Conservation (phyloP, 2,888 invertebrate species). For the Pterostichus niger region DNA sequence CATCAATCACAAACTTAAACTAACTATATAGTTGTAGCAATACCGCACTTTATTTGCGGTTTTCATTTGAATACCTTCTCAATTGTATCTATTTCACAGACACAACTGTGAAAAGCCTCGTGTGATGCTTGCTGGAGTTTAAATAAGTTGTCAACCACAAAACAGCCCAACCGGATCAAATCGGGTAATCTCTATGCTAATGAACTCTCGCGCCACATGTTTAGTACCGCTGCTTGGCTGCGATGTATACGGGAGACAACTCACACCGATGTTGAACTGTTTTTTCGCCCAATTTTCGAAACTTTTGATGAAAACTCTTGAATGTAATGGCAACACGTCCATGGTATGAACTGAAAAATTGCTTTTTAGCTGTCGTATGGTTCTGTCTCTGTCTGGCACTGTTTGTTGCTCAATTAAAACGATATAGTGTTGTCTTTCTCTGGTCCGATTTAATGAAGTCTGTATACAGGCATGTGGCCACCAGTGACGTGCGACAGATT, state of each 20-base stretch:
- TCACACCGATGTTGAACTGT: slow-evolving; percentile 18
- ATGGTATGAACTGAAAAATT: slow-evolving; percentile 51
- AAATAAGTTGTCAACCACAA: slow-evolving; percentile 63
- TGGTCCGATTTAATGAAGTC: slow-evolving; percentile 63
- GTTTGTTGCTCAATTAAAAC: slow-evolving; percentile 65
- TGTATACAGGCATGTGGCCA: slow-evolving; percentile 60
- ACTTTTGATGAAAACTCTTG: slow-evolving; percentile 19
- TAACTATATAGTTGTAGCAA: not conserved
- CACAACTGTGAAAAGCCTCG: slow-evolving; percentile 26
- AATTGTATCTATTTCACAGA: not conserved
- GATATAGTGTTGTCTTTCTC: slow-evolving; percentile 60
- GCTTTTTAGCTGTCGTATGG: slow-evolving; percentile 45
- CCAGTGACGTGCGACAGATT: slow-evolving; percentile 48
- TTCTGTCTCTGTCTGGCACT: slow-evolving; percentile 48
- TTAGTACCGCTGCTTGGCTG: slow-evolving; percentile 3
- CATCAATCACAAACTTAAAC: not conserved
- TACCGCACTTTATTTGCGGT: slow-evolving; percentile 9
- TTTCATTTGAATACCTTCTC: not conserved
- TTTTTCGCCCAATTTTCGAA: not conserved
- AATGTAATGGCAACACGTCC: slow-evolving; percentile 44
- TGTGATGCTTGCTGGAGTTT: slow-evolving; percentile 10
- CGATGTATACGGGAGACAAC: slow-evolving; percentile 9
- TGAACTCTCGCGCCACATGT: slow-evolving; percentile 37
- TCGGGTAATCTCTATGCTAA: slow-evolving; percentile 64
- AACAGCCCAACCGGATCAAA: slow-evolving; percentile 54